phyloP scores from a whole-genome alignment of 2,797 vertebrate species.

The Syngnathus acus region DNA sequence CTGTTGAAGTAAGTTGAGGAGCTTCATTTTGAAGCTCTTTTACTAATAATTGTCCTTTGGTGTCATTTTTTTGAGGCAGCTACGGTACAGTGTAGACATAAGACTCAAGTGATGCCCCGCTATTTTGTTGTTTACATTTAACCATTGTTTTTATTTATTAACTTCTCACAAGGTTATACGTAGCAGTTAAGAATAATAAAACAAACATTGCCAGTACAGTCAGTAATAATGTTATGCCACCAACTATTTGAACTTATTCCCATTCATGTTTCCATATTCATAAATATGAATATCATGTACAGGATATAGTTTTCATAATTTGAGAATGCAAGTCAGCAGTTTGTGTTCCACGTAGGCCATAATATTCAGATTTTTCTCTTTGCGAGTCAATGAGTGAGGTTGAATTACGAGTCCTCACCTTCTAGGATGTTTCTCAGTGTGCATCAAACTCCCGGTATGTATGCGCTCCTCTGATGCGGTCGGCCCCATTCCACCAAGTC shows the following conservation, averaged over 20 bases:
- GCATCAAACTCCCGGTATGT: conserved; percentile 61
- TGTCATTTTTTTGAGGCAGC: too few relatives aligned
- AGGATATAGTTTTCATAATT: too few relatives aligned
- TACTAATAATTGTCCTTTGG: too few relatives aligned
- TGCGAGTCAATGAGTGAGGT: conserved; percentile 6
- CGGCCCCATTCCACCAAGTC: conserved; percentile 36
- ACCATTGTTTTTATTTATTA: background rate
- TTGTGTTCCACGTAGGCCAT: background rate
- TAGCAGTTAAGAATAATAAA: too few relatives aligned
- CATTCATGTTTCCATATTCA: background rate
- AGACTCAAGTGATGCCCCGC: too few relatives aligned
- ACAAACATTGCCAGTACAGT: background rate
- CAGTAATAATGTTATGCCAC: background rate
- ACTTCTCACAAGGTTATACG: too few relatives aligned
- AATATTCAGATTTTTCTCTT: background rate
- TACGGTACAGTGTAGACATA: too few relatives aligned
- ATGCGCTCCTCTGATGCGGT: conserved; percentile 32
- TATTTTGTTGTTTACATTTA: background rate
- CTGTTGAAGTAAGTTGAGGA: too few relatives aligned
- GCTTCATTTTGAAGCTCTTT: too few relatives aligned
- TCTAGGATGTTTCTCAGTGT: conserved; percentile 44
- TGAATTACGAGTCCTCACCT: conserved; percentile 24
- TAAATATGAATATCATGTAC: background rate
- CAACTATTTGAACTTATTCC: background rate
- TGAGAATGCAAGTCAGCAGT: background rate